Base-by-base conservation (phyloP, 2,797 vertebrate genomes). In the Sphenopsis melanotis region DNA sequence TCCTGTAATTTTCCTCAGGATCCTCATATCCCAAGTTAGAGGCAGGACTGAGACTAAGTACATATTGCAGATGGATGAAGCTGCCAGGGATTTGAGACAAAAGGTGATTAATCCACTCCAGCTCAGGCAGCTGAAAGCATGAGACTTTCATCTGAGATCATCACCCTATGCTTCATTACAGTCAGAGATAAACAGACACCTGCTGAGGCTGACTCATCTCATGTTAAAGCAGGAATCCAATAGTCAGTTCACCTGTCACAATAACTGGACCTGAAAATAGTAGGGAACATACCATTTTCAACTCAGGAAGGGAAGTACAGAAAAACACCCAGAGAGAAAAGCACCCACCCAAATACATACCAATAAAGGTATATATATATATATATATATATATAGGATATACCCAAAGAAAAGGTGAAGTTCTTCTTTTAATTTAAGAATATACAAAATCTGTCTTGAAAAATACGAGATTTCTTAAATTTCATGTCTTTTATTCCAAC, bases 181-280 rank as follows among this genome's bases (percentile, higher is more conserved):
- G 74, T 76, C 47, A 84, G 57, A 95, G 89, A 92, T 47, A 93
- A 94, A 89, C 56, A 96, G 92, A 63, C 72, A 91, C 84, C 87
- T 95, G 72, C 80, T 93, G 93, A 94, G 89, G 36, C 46, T 96
- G 94, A 95, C 80, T 95, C 90, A 94, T 82, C 57, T 77, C 76
- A 72, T n/a, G 50, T 68, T 83, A 69, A 92, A 93, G 70, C 11
- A 57, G 21, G 32, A 39, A 90, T 85, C 42, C 76, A 76, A 47
- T 2, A 93, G 65, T 83, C 37, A 87, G 34, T 72, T 95, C 65
- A 81, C 65, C 46, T 94, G 85, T 34, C 4, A 5, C 47, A 47
- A 42, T 55, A 65, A 80, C 4, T 75, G 46, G 26, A 57, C 65
- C n/a, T 68, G 49, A 90, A 90, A 94, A 88, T 21, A 86, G 72